These are phyloP conservation scores for Epirrhoe alternata DNA, from an alignment of 2,888 invertebrate genomes.

Conservation along the genomic window DNA sequence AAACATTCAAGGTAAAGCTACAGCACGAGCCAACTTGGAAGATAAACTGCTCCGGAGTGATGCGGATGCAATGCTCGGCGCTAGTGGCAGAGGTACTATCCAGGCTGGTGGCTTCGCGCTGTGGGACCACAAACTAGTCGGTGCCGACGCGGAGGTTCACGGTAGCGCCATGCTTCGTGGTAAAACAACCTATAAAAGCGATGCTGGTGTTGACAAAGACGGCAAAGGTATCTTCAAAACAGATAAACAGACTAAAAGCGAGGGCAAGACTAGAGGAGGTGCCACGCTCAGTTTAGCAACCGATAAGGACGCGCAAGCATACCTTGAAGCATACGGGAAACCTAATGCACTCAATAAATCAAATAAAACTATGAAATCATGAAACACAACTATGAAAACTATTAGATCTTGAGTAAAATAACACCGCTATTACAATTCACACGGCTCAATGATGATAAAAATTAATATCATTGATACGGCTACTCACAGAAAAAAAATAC, in stretches of 20 bases:
- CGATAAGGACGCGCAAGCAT: constrained; percentile 2
- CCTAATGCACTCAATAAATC: not conserved
- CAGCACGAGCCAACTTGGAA: not conserved
- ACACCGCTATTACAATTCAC: no score
- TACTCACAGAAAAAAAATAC: no score
- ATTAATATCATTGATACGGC: no score
- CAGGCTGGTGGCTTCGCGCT: constrained; percentile 10
- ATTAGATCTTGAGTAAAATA: not conserved
- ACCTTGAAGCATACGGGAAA: constrained; percentile 5
- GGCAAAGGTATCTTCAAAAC: not conserved
- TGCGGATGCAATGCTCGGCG: constrained; percentile 5
- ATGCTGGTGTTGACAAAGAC: constrained; percentile 3
- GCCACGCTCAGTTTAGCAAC: constrained; percentile 2
- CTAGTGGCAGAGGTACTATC: not conserved
- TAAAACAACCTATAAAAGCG: not conserved
- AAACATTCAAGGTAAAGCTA: not conserved
- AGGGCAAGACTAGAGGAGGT: constrained; percentile 3
- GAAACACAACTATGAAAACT: not conserved
- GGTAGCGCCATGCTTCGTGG: constrained; percentile 2
- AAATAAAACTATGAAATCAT: not conserved
- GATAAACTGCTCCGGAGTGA: constrained; percentile 7
- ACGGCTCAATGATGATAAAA: no score
- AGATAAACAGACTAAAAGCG: not conserved
- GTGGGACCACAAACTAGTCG: constrained; percentile 2
- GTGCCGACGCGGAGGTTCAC: constrained; percentile 8